A percentile compares a stretch with the other conserved stretches of the same genome.
These are phyloP conservation scores for Solea solea DNA, from an alignment of 2,113 vertebrate species.

Conservation along the genomic window DNA sequence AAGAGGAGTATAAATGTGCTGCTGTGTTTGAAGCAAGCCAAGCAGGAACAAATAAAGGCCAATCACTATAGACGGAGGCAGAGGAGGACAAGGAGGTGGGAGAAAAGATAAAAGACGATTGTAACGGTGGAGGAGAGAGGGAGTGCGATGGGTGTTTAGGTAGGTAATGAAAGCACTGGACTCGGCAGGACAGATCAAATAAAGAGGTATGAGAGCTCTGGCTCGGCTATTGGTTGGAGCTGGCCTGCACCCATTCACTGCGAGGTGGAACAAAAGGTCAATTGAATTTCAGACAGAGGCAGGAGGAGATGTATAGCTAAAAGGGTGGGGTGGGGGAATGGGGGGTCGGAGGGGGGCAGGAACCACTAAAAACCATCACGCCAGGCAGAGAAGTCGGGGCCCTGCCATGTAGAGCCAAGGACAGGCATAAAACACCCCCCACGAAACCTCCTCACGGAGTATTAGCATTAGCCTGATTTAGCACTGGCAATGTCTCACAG, in stretches of 20 bases:
- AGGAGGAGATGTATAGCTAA: constrained; percentile 61
- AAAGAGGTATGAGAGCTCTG: constrained; percentile 63
- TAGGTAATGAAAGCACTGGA: constrained; percentile 62
- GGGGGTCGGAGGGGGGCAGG: constrained; percentile 42
- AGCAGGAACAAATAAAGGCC: constrained; percentile 61
- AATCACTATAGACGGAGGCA: constrained; percentile 51
- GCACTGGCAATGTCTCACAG: constrained; percentile 15
- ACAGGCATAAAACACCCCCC: constrained; percentile 61
- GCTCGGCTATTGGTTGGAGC: constrained; percentile 36
- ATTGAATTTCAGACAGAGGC: constrained; percentile 71
- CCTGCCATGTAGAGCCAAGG: constrained; percentile 57
- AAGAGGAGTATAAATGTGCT: constrained; percentile 11
- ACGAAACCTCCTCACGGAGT: constrained; percentile 26
- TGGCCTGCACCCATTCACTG: constrained; percentile 60
- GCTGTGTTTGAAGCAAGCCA: constrained; percentile 49
- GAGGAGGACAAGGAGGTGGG: constrained; percentile 10
- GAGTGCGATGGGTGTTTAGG: constrained; percentile 44
- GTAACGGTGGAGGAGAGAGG: constrained; percentile 16
- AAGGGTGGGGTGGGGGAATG: constrained; percentile 15
- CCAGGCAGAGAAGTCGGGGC: constrained; percentile 35
- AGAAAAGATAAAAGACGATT: constrained; percentile 46
- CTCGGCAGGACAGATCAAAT: constrained; percentile 68
- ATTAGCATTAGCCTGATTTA: constrained; percentile 59
- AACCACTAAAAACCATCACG: constrained; percentile 48
- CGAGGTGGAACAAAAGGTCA: constrained; percentile 77